Evolutionary conservation across 2,797 vertebrate genomes (phyloP).

Genomic region (Avahi laniger): DNA sequence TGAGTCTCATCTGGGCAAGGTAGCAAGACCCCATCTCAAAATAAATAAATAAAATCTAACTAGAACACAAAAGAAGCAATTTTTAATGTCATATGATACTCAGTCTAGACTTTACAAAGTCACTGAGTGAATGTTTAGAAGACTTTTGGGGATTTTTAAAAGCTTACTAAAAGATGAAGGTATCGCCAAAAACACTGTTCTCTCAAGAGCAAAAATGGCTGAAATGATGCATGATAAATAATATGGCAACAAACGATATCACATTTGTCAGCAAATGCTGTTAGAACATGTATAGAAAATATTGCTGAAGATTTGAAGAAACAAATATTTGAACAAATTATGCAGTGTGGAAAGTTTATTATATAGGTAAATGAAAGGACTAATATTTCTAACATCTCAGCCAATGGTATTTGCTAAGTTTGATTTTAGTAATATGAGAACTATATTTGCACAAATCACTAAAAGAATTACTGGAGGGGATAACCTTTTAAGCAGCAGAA

Average conservation of each 20-base stretch:
- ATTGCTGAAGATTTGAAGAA: neutral
- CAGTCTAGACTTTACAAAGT: neutral
- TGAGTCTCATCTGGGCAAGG: neutral
- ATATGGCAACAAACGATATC: neutral
- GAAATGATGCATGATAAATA: conserved; percentile 49
- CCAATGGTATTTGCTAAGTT: conserved; percentile 12
- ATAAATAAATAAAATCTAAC: neutral
- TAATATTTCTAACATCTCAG: conserved; percentile 28
- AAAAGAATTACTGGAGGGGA: neutral
- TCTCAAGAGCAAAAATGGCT: neutral
- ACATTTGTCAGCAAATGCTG: conserved; percentile 23
- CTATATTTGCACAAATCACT: neutral
- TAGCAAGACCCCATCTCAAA: neutral
- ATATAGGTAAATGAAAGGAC: neutral
- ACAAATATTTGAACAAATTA: conserved; percentile 39
- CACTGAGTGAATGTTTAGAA: neutral
- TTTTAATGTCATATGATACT: neutral
- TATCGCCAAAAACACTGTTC: neutral
- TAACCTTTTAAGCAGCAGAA: neutral
- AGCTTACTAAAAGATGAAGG: neutral
- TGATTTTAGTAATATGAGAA: conserved; percentile 7
- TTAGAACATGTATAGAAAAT: conserved; percentile 5
- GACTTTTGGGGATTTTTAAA: neutral
- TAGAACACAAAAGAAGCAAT: neutral
- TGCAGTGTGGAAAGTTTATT: neutral